Evolutionary conservation across 1,140 invertebrate genomes (phyloP), one percentile per base, ranked within the genome.

Genomic region (Wasmannia auropunctata): DNA sequence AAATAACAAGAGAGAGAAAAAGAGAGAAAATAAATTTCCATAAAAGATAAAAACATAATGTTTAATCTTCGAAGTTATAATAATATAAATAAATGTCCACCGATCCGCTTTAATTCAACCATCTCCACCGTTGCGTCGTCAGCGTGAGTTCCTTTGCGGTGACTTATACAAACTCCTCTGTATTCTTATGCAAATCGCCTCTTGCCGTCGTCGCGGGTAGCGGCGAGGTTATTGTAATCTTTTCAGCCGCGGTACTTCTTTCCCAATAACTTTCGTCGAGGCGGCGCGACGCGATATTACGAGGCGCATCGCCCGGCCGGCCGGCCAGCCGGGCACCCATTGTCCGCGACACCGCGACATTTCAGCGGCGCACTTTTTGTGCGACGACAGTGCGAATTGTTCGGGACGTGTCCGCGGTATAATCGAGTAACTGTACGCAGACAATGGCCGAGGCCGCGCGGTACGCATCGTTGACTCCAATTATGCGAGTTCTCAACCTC

Each of bases 401-500:
- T 90, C 65, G 83, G 76, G 69, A 88, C 88, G 87, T 90, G 89
- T 90, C 81, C 90, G 86, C 88, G 79, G 90, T 92, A 93, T 92
- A 91, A 93, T 92, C 92, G 87, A 74, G 75, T 92, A 93, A 92
- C 92, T 92, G 92, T 92, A 92, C 70, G 91, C 85, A 90, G 88
- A 93, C 92, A 93, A 93, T 93, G 87, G 92, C 87, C 87, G 91
- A 92, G 92, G 92, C 91, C 89, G 90, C 87, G 83, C 90, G 90
- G 88, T 91, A 92, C 88, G 92, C 92, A 93, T 93, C 92, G 92
- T 92, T 93, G 92, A 92, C 79, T 92, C 85, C 90, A 92, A 93
- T 92, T 93, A 93, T 92, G 87, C 86, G 88, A 92, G 91, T 91
- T 92, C 92, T 92, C 91, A 93, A 92, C 91, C 79, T 88, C 88